phyloP scores from a whole-genome alignment of 2,888 invertebrate genomes.

The Dinocampus coccinellae region DNA sequence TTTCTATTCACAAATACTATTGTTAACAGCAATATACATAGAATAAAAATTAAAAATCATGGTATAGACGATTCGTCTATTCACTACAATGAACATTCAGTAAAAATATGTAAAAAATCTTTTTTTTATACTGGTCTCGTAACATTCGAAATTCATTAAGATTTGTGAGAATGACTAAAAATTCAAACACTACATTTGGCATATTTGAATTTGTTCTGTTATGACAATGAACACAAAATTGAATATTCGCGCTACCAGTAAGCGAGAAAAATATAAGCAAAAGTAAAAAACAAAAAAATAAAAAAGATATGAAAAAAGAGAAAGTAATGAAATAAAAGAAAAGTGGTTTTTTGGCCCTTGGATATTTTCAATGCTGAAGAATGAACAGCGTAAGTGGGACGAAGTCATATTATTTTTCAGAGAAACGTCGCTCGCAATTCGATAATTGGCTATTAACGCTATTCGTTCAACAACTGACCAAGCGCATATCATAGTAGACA shows the following conservation, averaged over 20 bases:
- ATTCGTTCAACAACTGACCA: slow-evolving; percentile 26
- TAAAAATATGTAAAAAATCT: slow-evolving; percentile 5
- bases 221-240: slow-evolving; percentile 11
- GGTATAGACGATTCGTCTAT: background rate
- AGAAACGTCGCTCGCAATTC: slow-evolving; percentile 32
- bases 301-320: background rate
- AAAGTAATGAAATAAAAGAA: background rate
- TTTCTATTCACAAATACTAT: background rate
- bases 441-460: slow-evolving; percentile 45
- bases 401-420: slow-evolving; percentile 34
- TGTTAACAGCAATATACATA: no score
- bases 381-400: background rate
- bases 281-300: background rate
- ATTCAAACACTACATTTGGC: slow-evolving; percentile 33
- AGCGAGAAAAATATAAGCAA: slow-evolving; percentile 2
- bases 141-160: slow-evolving; percentile 29
- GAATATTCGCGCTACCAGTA: background rate
- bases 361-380: slow-evolving; percentile 8
- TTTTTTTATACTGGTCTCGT: slow-evolving; percentile 21
- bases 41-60: background rate
- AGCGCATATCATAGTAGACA: slow-evolving; percentile 16
- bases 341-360: background rate
- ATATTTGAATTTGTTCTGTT: slow-evolving; percentile 31
- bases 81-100: background rate
- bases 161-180: slow-evolving; percentile 25